Evolutionary conservation across 2,888 invertebrate genomes (phyloP).

Genomic region (Apoderus coryli): DNA sequence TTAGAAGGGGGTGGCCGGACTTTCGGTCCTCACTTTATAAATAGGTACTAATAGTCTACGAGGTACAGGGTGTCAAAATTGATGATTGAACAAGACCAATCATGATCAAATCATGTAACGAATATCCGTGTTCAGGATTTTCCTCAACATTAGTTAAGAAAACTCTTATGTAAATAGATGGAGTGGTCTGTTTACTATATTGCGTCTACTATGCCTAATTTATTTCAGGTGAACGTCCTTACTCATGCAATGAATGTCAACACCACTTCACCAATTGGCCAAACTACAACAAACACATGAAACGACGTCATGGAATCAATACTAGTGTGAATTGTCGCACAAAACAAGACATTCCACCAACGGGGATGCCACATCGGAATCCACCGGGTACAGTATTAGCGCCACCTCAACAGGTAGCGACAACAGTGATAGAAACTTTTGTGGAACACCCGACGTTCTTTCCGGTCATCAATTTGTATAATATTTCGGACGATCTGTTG

Average conservation of each 20-base stretch:
- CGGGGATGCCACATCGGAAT: constrained; percentile 32
- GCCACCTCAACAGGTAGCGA: constrained; percentile 25
- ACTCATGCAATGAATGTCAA: constrained; percentile 56
- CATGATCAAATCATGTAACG: too few species aligned
- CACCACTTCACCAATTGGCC: constrained; percentile 71
- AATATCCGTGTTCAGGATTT: too few species aligned
- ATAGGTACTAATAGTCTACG: too few species aligned
- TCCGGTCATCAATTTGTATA: constrained; percentile 29
- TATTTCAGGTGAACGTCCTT: constrained; percentile 51
- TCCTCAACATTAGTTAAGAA: too few species aligned
- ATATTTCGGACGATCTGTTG: constrained; percentile 27
- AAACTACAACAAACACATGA: constrained; percentile 73
- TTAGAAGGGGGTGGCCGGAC: too few species aligned
- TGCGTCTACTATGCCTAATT: too few species aligned
- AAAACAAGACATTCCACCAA: constrained; percentile 32
- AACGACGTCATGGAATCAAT: constrained; percentile 48
- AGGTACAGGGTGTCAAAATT: too few species aligned
- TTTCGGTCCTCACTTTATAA: too few species aligned
- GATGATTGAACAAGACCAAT: too few species aligned
- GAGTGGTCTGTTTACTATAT: too few species aligned
- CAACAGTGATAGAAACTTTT: constrained; percentile 7
- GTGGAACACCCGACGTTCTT: background rate
- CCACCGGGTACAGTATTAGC: constrained; percentile 32
- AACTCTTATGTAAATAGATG: too few species aligned
- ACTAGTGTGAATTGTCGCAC: constrained; percentile 33